These are phyloP conservation scores for Cantharis rufa DNA, from an alignment of 2,888 invertebrate species.

Conservation along the genomic window DNA sequence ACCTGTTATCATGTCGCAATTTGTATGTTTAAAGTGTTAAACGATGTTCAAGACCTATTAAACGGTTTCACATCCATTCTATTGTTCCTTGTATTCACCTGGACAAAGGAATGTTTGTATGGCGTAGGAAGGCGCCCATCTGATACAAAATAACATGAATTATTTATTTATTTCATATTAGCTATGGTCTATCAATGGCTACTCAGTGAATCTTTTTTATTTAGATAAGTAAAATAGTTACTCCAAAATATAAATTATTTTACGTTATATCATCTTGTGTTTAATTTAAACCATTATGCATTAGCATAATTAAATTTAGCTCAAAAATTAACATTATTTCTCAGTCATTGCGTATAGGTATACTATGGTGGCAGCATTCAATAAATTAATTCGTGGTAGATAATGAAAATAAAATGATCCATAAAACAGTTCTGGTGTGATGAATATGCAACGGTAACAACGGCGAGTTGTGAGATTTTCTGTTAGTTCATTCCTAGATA, in stretches of 20 bases:
- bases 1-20: conserved; percentile 25
- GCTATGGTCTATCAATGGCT: conserved; percentile 18
- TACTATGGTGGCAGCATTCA: not conserved
- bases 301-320: no score
- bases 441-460: not conserved
- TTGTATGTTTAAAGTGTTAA: conserved; percentile 32
- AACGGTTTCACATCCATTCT: conserved; percentile 30
- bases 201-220: not conserved
- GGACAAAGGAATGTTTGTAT: conserved; percentile 27
- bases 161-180: conserved; percentile 31
- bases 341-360: no score
- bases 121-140: conserved; percentile 31
- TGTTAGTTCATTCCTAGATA: not conserved
- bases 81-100: conserved; percentile 29
- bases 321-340: no score
- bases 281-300: no score
- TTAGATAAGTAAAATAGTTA: no score
- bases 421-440: not conserved
- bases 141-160: conserved; percentile 29
- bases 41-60: conserved; percentile 30
- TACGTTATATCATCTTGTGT: not conserved
- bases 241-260: not conserved
- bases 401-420: not conserved
- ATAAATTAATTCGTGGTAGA: not conserved
- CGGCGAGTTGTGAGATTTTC: not conserved